These are phyloP conservation scores for Phyllotreta striolata DNA, from an alignment of 2,888 invertebrate species.

Conservation along the genomic window DNA sequence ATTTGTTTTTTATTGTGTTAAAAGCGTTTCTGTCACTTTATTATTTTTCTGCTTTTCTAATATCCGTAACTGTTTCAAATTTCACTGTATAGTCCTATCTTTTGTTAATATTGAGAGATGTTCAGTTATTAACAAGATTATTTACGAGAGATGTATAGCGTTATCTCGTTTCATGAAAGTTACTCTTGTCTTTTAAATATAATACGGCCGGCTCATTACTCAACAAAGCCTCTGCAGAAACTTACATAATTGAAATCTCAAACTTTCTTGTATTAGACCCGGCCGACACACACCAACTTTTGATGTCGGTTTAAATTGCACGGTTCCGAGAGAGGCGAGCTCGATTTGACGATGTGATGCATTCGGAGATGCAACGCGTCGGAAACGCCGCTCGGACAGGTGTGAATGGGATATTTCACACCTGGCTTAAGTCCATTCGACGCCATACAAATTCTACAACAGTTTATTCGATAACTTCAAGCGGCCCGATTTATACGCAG, in stretches of 20 bases:
- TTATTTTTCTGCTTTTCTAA: no score
- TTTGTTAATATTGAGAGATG: constrained; percentile 18
- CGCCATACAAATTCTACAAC: no score
- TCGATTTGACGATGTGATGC: constrained; percentile 11
- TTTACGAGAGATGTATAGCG: constrained; percentile 36
- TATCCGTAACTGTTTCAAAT: no score
- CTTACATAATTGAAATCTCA: constrained; percentile 50
- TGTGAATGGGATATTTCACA: not conserved
- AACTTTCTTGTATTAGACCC: constrained; percentile 46
- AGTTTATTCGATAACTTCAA: no score
- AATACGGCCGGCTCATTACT: constrained; percentile 47
- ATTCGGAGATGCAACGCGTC: constrained; percentile 3
- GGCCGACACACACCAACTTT: constrained; percentile 40
- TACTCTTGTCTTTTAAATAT: constrained; percentile 46
- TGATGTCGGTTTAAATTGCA: constrained; percentile 35
- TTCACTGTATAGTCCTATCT: not conserved
- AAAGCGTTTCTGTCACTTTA: no score
- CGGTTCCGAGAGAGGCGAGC: constrained; percentile 11
- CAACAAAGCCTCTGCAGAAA: constrained; percentile 48
- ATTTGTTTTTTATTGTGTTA: no score
- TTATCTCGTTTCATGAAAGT: constrained; percentile 45
- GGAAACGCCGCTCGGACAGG: constrained; percentile 8
- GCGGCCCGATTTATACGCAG: no score
- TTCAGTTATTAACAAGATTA: constrained; percentile 31
- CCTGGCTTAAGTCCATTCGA: no score